Conservation (phyloP, 2,797 vertebrate genomes). For the Erithacus rubecula region DNA sequence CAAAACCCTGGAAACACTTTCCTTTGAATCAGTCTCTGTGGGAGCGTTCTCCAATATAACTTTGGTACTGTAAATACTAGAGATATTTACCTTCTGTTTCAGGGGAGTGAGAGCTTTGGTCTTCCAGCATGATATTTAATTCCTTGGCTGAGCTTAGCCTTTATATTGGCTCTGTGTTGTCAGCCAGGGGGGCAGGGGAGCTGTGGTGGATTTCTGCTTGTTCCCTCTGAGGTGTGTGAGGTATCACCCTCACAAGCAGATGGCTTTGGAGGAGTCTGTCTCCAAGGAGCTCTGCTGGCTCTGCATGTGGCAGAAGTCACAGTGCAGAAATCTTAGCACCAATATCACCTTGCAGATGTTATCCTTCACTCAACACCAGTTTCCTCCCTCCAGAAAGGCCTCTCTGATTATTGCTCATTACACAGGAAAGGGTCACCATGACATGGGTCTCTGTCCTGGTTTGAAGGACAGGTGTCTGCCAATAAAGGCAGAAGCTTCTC, state of each 20-base stretch:
- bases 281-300: neutral
- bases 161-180: neutral
- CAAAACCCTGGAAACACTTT: neutral
- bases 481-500: no score
- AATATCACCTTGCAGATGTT: neutral
- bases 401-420: neutral
- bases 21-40: neutral
- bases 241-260: neutral
- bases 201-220: neutral
- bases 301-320: neutral
- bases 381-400: neutral
- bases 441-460: neutral
- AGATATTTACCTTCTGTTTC: constrained; percentile 50
- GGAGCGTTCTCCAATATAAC: neutral
- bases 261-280: neutral
- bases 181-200: neutral
- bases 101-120: neutral
- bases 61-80: constrained; percentile 38
- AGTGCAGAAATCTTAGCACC: neutral
- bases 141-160: constrained; percentile 4
- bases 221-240: neutral
- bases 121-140: constrained; percentile 33
- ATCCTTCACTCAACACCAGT: neutral
- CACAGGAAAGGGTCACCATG: neutral
- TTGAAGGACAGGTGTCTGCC: no score